Evolutionary conservation across 1,140 invertebrate species (phyloP).

Genomic region (Macrotrachela quadricornifera): DNA sequence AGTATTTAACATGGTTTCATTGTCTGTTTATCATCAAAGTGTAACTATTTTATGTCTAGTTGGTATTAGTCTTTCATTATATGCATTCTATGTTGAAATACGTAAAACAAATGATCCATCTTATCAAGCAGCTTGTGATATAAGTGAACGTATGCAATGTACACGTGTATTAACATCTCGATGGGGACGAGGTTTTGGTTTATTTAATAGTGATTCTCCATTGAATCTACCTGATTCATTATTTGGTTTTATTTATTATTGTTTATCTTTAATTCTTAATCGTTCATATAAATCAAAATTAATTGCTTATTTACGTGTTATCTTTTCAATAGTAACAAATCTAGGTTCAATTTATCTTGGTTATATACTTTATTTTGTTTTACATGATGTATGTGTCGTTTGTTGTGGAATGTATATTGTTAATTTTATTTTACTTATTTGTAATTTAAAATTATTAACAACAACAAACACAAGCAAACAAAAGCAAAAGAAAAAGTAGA

Average conservation of each 20-base stretch:
- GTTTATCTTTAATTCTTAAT: constrained; percentile 3
- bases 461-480: too few relatives aligned
- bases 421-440: constrained; percentile 38
- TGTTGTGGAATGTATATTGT: constrained; percentile 55
- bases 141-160: constrained; percentile 53
- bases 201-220: constrained; percentile 36
- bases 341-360: constrained; percentile 47
- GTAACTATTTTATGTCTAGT: constrained; percentile 30
- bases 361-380: constrained; percentile 47
- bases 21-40: too few relatives aligned
- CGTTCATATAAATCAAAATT: too few relatives aligned
- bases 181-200: constrained; percentile 53
- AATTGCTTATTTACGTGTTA: too few relatives aligned
- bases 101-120: constrained; percentile 39
- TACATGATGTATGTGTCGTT: constrained; percentile 54
- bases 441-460: not conserved
- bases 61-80: constrained; percentile 48
- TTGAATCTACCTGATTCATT: constrained; percentile 50
- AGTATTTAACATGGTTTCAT: too few relatives aligned
- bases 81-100: constrained; percentile 51
- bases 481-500: too few relatives aligned
- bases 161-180: constrained; percentile 55
- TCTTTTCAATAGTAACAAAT: constrained; percentile 32
- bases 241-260: constrained; percentile 47
- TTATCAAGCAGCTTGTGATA: constrained; percentile 57